phyloP scores from a whole-genome alignment of 53 echinoderm and acorn worm species.

The Hippasteria phrygiana region DNA sequence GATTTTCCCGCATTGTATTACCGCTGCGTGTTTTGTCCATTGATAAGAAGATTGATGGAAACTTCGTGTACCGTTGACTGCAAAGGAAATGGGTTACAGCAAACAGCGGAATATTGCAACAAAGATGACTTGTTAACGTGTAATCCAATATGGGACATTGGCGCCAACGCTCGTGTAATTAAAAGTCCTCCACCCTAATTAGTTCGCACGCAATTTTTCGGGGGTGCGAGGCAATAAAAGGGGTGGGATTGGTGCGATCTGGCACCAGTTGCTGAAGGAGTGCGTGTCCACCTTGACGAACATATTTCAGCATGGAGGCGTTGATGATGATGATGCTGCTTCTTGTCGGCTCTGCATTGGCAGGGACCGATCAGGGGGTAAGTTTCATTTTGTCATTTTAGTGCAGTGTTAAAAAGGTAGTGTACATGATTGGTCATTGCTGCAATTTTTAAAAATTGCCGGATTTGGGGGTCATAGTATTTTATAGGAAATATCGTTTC shows the following conservation, averaged over 20 bases:
- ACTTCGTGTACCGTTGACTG: neutral
- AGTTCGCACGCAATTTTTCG: neutral
- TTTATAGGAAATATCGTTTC: too few relatives aligned
- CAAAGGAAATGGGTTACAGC: neutral
- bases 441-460: too few relatives aligned
- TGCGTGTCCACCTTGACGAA: neutral
- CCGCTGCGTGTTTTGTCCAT: neutral
- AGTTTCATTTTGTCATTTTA: neutral
- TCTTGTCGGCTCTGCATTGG: slow-evolving; percentile 18
- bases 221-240: neutral
- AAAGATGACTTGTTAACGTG: neutral
- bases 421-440: too few relatives aligned
- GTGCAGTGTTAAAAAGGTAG: too few relatives aligned
- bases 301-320: neutral
- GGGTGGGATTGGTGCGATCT: neutral
- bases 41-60: neutral
- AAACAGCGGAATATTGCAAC: neutral
- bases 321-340: neutral
- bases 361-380: neutral
- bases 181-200: neutral
- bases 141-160: neutral
- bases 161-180: neutral
- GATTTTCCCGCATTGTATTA: neutral
- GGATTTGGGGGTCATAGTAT: too few relatives aligned
- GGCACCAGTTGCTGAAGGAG: neutral